Percentiles rank a stretch among this genome's conserved stretches.
Conservation (phyloP, 2,888 invertebrate species). For the Pomacea canaliculata region DNA sequence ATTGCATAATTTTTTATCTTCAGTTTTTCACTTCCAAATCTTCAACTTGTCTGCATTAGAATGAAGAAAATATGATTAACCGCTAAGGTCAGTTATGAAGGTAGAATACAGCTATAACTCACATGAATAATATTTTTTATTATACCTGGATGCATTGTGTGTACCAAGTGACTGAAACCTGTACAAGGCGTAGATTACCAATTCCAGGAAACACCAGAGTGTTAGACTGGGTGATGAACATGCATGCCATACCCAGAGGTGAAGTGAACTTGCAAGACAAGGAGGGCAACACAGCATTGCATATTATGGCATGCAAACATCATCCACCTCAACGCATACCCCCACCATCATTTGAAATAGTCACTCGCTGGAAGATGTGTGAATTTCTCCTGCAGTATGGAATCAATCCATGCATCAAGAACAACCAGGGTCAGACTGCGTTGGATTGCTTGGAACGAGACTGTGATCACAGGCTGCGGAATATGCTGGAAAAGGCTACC, state of each 20-base stretch:
- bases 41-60: no score
- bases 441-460: constrained; percentile 36
- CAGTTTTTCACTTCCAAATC: no score
- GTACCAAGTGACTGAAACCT: no score
- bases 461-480: constrained; percentile 27
- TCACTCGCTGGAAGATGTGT: constrained; percentile 30
- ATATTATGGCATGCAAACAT: constrained; percentile 19
- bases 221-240: constrained; percentile 37
- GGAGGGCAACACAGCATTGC: constrained; percentile 49
- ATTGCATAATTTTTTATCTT: no score
- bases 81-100: no score
- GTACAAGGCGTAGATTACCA: no score
- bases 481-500: constrained; percentile 34
- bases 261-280: constrained; percentile 42
- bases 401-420: constrained; percentile 37
- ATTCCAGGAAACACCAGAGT: constrained; percentile 30
- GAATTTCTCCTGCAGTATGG: constrained; percentile 36
- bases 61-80: no score
- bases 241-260: constrained; percentile 10
- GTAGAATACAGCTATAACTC: no score
- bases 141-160: no score
- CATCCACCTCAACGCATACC: neutral
- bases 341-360: neutral
- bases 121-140: no score
- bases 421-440: constrained; percentile 35